Percentiles rank a stretch among this genome's conserved stretches.
Conservation (phyloP, 2,797 vertebrate species). For the Buceros bicornis region DNA sequence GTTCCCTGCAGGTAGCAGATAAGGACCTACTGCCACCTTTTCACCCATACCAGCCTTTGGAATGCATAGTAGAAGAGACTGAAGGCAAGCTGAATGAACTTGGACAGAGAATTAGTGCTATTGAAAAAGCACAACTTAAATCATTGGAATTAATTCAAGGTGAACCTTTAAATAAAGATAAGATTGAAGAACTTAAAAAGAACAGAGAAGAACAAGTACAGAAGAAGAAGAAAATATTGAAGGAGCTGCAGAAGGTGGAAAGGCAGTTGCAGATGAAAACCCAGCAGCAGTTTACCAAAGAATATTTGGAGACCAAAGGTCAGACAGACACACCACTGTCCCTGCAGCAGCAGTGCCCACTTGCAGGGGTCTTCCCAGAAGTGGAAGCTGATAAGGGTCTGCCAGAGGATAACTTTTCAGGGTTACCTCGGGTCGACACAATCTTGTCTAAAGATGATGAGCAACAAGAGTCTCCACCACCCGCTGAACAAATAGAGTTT, state of each 20-base stretch:
- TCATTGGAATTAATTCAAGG: constrained; percentile 98
- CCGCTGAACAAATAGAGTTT: constrained; percentile 88
- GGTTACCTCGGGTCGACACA: constrained; percentile 93
- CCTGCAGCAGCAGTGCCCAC: constrained; percentile 86
- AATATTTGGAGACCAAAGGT: constrained; percentile 99
- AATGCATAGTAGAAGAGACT: constrained; percentile 99
- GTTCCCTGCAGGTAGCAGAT: constrained; percentile 93
- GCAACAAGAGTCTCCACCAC: constrained; percentile 84
- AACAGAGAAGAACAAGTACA: constrained; percentile 99
- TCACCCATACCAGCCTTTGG: constrained; percentile 97
- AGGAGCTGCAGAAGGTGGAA: constrained; percentile 99
- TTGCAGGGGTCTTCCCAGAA: constrained; percentile 86
- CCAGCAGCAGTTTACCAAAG: constrained; percentile 99
- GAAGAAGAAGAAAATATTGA: constrained; percentile 99
- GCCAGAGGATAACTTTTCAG: constrained; percentile 87
- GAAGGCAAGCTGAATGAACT: constrained; percentile 99
- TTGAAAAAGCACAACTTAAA: constrained; percentile 97
- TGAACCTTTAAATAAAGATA: constrained; percentile 98
- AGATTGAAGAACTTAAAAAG: constrained; percentile 98
- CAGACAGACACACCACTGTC: constrained; percentile 89
- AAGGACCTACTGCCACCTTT: constrained; percentile 94
- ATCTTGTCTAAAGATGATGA: constrained; percentile 89
- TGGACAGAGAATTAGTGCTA: constrained; percentile 98
- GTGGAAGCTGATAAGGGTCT: constrained; percentile 81
- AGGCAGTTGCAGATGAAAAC: constrained; percentile 99